A percentile compares a stretch with the other conserved stretches of the same genome.
Evolutionary conservation across 2,888 invertebrate genomes (phyloP).

Genomic region (Himalopsyche tibetana): DNA sequence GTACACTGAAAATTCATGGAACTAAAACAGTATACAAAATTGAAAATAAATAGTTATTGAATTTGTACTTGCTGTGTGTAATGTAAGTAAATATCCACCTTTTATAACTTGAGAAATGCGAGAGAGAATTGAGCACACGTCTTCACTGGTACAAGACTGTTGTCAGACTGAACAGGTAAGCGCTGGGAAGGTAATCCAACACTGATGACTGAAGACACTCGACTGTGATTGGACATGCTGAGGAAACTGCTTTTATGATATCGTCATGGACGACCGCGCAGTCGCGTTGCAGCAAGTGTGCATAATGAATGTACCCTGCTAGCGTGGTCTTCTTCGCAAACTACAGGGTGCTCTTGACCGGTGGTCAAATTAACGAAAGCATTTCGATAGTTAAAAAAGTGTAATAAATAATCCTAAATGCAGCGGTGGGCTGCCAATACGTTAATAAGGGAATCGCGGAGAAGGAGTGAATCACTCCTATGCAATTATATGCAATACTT

Average conservation of each 20-base stretch:
- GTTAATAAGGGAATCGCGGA: too few relatives aligned
- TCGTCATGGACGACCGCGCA: not conserved
- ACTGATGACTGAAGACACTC: conserved; percentile 15
- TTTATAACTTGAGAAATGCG: not conserved
- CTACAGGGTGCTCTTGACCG: not conserved
- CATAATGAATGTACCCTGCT: not conserved
- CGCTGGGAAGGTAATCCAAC: conserved; percentile 1
- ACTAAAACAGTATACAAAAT: too few relatives aligned
- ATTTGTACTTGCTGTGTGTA: not conserved
- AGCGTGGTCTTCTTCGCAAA: not conserved
- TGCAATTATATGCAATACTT: too few relatives aligned
- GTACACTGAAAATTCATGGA: too few relatives aligned
- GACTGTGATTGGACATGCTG: conserved; percentile 30
- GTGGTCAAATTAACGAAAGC: too few relatives aligned
- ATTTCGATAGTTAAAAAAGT: too few relatives aligned
- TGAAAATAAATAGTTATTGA: too few relatives aligned
- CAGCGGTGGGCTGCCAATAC: too few relatives aligned
- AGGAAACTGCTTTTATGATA: conserved; percentile 30
- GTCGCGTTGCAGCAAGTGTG: conserved; percentile 29
- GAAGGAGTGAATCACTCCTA: too few relatives aligned
- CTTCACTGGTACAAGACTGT: conserved; percentile 2
- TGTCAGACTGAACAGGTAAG: not conserved
- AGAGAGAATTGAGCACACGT: not conserved
- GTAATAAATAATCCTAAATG: too few relatives aligned
- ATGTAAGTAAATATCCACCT: not conserved